Percentiles rank a stretch among this genome's conserved stretches.
Conservation (phyloP, 2,113 vertebrate species). For the Perca flavescens region DNA sequence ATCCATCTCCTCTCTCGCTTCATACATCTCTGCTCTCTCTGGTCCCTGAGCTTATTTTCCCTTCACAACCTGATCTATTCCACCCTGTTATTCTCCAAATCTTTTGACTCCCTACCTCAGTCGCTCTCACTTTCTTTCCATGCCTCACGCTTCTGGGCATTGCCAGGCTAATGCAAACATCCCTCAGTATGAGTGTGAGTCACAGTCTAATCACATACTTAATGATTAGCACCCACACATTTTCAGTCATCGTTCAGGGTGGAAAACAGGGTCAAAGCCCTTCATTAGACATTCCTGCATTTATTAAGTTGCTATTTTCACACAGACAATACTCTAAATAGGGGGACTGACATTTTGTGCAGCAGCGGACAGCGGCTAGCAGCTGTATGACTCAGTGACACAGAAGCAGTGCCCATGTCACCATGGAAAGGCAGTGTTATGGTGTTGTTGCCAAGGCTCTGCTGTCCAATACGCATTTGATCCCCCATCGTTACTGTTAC, state of each 20-base stretch:
- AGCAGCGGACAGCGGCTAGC: constrained; percentile 64
- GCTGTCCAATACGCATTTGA: constrained; percentile 57
- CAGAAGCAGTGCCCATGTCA: constrained; percentile 69
- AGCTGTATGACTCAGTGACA: constrained; percentile 79
- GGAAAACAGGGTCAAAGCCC: constrained; percentile 15
- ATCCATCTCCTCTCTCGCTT: constrained; percentile 57
- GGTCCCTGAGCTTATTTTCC: constrained; percentile 49
- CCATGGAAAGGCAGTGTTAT: constrained; percentile 58
- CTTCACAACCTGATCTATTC: constrained; percentile 50
- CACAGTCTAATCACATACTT: constrained; percentile 62
- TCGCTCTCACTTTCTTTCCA: constrained; percentile 26
- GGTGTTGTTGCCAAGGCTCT: constrained; percentile 71
- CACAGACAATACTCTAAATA: constrained; percentile 59
- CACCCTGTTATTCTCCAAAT: constrained; percentile 22
- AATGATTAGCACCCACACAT: constrained; percentile 55
- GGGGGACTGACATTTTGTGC: constrained; percentile 67
- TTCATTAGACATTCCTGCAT: constrained; percentile 45
- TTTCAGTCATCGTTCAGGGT: constrained; percentile 32
- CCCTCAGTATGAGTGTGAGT: constrained; percentile 50
- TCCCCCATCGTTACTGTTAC: constrained; percentile 31
- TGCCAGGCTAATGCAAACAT: constrained; percentile 48
- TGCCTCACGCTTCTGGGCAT: constrained; percentile 43
- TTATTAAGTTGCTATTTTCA: constrained; percentile 58
- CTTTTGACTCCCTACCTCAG: constrained; percentile 24
- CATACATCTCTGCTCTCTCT: constrained; percentile 34